Base-by-base conservation (phyloP, 1,140 invertebrate genomes). In the Leptinotarsa undecemlineata region DNA sequence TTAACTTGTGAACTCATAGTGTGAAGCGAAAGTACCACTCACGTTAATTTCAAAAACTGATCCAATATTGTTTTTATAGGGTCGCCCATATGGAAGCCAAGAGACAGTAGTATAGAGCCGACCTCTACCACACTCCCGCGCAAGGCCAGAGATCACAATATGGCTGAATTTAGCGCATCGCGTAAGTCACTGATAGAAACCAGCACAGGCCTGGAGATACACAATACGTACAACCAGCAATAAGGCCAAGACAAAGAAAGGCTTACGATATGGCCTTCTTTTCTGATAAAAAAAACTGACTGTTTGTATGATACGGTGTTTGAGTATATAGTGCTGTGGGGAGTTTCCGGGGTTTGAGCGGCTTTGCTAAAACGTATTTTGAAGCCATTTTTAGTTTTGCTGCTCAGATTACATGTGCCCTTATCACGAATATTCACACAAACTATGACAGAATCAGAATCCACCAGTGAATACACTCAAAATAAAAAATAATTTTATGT, bases 21-120 rank as follows among this genome's bases (percentile, higher is more conserved):
- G 63, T 64, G 63, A 64, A 64, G 63, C 63, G 4, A 21, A 57
- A 57, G 51, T 57, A 57, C n/a, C n/a, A 14, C 51, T 19, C 15
- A 17, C n/a, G 17, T 19, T 14, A 64, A 62, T 19, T 23, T 61
- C 60, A 21, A 51, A 72, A 75, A 66, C 42, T 69, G 33, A 77
- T 74, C 48, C 26, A 74, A 74, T 73, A 70, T 70, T 79, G 77
- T 82, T 90, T 88, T 91, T 91, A 87, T 91, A 92, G 93, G 93
- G 86, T 95, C 94, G 84, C 94, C 94, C 84, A 92, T 96, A 86
- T 96, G 94, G 94, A 96, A 96, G 91, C 93, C 93, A 87, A 90
- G 94, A 88, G 93, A 94, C 87, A 89, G 81, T 83, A 84, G 81
- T 81, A 80, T 83, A 83, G 82, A 82, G 79, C 81, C 81, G 78